A percentile compares a stretch with the other conserved stretches of the same genome.
These are phyloP conservation scores for Esperia sulphurella DNA, from an alignment of 2,888 invertebrate genomes.

Conservation along the genomic window DNA sequence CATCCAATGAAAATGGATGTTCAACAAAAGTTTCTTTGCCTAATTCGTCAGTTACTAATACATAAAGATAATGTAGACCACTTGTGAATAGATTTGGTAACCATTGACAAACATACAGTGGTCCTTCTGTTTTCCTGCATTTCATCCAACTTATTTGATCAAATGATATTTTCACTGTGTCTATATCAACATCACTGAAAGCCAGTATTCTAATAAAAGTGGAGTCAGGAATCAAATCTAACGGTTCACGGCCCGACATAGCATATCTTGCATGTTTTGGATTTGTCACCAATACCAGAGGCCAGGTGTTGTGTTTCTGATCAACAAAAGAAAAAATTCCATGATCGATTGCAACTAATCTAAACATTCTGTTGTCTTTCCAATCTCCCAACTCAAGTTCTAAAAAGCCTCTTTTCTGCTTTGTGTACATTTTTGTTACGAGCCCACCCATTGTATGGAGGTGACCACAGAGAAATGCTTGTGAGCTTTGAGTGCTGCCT, in stretches of 20 bases:
- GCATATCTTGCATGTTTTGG: conserved; percentile 90
- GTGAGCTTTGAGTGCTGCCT: conserved; percentile 79
- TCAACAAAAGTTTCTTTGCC: conserved; percentile 75
- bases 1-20: conserved; percentile 91
- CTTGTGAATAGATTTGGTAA: conserved; percentile 80
- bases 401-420: conserved; percentile 89
- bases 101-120: conserved; percentile 88
- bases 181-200: conserved; percentile 84
- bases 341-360: conserved; percentile 92
- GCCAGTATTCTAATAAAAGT: conserved; percentile 90
- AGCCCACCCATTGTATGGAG: conserved; percentile 90
- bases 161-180: conserved; percentile 83
- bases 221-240: conserved; percentile 82
- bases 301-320: conserved; percentile 87
- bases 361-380: conserved; percentile 93
- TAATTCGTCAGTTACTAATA: conserved; percentile 77
- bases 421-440: conserved; percentile 91
- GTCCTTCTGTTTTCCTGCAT: conserved; percentile 81
- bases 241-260: conserved; percentile 87
- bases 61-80: conserved; percentile 85
- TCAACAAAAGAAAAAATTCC: conserved; percentile 93
- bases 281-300: conserved; percentile 90
- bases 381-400: conserved; percentile 95
- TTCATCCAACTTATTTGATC: conserved; percentile 81
- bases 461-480: conserved; percentile 94